These are phyloP conservation scores for Rhabditoides inermis DNA, from an alignment of 2,888 invertebrate species.

Conservation along the genomic window DNA sequence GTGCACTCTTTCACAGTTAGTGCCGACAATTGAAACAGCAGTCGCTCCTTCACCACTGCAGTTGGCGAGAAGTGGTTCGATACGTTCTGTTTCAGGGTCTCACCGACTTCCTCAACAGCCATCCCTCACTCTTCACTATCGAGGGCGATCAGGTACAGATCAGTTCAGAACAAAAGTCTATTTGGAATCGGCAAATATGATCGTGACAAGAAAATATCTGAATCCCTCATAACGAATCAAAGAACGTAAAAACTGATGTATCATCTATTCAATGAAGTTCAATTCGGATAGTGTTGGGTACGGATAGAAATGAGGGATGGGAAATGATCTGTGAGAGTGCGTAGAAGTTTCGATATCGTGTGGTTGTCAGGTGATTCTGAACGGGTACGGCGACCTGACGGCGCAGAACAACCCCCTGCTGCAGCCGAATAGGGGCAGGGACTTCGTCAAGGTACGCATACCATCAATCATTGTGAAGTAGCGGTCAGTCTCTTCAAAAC, in stretches of 20 bases:
- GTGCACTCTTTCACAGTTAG: no score
- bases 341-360: neutral
- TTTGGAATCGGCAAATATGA: neutral
- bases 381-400: conserved; percentile 52
- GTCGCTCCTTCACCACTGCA: no score
- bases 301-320: no score
- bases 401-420: conserved; percentile 50
- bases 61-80: no score
- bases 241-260: no score
- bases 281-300: no score
- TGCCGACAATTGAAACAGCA: no score
- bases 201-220: neutral
- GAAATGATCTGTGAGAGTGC: no score
- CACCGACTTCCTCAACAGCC: no score
- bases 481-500: no score
- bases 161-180: neutral
- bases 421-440: conserved; percentile 19
- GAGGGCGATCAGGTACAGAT: conserved; percentile 67
- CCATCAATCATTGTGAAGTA: conserved; percentile 9
- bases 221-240: neutral
- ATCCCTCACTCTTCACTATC: conserved; percentile 82
- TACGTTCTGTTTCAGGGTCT: no score
- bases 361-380: conserved; percentile 35
- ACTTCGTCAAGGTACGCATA: conserved; percentile 14
- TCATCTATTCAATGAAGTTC: no score